Percentiles rank a stretch among this genome's conserved stretches.
These are phyloP conservation scores for Microctonus brassicae DNA, from an alignment of 2,888 invertebrate genomes.

Conservation along the genomic window DNA sequence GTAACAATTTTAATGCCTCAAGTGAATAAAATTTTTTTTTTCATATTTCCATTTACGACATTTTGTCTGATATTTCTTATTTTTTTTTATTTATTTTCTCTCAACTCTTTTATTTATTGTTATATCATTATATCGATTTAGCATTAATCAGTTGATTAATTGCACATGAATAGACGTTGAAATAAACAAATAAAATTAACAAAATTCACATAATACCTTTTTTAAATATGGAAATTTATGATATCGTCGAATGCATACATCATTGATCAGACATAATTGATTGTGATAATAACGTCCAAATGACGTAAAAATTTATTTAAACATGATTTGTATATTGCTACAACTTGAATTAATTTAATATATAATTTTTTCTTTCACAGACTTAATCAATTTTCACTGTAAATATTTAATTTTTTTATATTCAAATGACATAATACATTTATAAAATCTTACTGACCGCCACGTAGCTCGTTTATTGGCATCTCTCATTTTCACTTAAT, in stretches of 20 bases:
- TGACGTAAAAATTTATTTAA: neutral
- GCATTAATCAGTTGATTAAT: neutral
- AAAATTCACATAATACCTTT: neutral
- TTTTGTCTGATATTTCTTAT: neutral
- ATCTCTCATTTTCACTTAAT: constrained; percentile 46
- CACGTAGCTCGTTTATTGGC: constrained; percentile 58
- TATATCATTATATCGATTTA: neutral
- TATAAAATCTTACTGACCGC: constrained; percentile 47
- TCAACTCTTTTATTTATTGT: neutral
- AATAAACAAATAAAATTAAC: neutral
- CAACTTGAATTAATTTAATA: neutral
- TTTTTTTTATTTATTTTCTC: neutral
- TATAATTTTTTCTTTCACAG: constrained; percentile 16
- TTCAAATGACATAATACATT: constrained; percentile 25
- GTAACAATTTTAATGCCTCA: neutral
- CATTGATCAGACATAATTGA: neutral
- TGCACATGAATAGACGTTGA: neutral
- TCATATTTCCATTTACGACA: neutral
- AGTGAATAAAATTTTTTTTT: neutral
- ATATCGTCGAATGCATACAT: neutral
- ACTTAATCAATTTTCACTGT: neutral
- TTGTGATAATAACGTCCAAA: neutral
- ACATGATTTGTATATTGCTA: neutral
- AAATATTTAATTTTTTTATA: constrained; percentile 17
- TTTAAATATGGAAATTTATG: neutral